Conservation (phyloP, 2,797 vertebrate species). For the Orestias chungarensis region DNA sequence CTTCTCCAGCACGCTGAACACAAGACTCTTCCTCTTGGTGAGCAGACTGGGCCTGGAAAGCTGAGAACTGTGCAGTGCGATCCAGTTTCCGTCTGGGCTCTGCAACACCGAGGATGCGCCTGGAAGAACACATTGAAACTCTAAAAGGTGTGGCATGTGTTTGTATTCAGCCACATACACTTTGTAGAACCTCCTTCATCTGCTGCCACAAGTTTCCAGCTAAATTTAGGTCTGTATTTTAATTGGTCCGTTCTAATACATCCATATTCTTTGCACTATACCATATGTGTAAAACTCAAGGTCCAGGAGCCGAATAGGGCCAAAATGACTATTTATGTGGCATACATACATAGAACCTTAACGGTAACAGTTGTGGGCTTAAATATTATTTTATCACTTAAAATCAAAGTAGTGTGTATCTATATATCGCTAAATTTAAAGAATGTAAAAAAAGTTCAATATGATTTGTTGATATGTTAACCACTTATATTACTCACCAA, state of each 20-base stretch:
- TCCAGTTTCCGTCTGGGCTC: conserved; percentile 95
- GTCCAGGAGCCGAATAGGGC: no score
- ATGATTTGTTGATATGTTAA: no score
- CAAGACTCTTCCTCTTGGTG: conserved; percentile 89
- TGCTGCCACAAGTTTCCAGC: background rate
- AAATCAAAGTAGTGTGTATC: no score
- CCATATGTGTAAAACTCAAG: no score
- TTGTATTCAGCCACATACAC: background rate
- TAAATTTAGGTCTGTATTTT: background rate
- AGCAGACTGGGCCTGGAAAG: conserved; percentile 86
- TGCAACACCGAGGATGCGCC: conserved; percentile 86
- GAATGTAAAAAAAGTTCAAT: no score
- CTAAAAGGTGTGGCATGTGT: background rate
- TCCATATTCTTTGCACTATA: background rate
- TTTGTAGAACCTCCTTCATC: background rate
- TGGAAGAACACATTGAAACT: conserved; percentile 61
- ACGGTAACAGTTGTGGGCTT: no score
- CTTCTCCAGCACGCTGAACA: conserved; percentile 87
- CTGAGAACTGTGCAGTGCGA: conserved; percentile 86
- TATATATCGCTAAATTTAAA: no score
- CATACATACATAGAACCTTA: no score
- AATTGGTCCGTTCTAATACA: background rate
- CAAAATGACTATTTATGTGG: no score
- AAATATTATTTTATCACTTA: no score
- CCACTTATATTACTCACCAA: no score